These are phyloP conservation scores for Oreochromis tanganicae DNA, from an alignment of 2,113 vertebrate species.

Conservation along the genomic window DNA sequence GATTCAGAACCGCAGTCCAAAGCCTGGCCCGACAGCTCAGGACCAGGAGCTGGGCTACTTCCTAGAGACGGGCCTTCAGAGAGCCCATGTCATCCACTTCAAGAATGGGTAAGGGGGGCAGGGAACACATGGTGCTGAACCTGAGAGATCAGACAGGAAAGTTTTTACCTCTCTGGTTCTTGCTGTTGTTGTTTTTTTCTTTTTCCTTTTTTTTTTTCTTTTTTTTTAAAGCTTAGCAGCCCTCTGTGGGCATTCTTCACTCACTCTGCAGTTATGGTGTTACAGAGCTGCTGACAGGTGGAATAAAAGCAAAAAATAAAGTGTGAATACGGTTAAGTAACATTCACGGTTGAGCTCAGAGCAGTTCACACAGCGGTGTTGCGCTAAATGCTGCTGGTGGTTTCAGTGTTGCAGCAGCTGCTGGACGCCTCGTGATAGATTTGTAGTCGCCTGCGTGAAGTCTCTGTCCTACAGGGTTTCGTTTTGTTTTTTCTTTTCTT, in stretches of 20 bases:
- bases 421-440: not conserved
- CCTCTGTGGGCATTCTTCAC: slow-evolving; percentile 5
- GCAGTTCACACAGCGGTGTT: not conserved
- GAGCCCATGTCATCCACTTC: slow-evolving; percentile 97
- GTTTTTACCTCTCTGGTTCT: not conserved
- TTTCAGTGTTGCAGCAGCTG: not conserved
- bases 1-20: slow-evolving; percentile 96
- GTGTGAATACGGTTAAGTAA: slow-evolving; percentile 5
- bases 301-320: not conserved
- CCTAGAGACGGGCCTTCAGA: slow-evolving; percentile 95
- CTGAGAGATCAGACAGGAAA: not conserved
- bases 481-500: not conserved
- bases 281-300: slow-evolving; percentile 11
- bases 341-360: not conserved
- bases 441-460: not conserved
- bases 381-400: not conserved
- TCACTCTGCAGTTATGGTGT: slow-evolving; percentile 13
- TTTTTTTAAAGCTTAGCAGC: not conserved
- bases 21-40: slow-evolving; percentile 86
- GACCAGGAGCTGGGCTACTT: slow-evolving; percentile 98
- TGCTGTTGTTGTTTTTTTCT: not conserved
- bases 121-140: not conserved
- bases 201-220: accelerated
- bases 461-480: not conserved
- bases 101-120: slow-evolving; percentile 86